A percentile compares a stretch with the other conserved stretches of the same genome.
These are phyloP conservation scores for Hozukius guyotensis DNA, from an alignment of 2,797 vertebrate species.

Conservation along the genomic window DNA sequence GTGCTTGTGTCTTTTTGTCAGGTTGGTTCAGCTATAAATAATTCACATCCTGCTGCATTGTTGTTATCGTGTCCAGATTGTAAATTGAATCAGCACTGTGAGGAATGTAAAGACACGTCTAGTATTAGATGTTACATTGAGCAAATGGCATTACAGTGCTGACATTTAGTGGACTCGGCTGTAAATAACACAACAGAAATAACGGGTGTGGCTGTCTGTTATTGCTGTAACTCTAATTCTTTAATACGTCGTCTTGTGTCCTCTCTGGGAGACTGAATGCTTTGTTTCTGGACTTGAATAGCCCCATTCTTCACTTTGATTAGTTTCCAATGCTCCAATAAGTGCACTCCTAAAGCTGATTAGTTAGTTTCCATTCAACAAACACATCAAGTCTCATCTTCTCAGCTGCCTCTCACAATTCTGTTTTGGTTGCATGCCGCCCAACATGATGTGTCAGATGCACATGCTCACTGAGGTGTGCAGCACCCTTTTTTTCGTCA, in stretches of 20 bases:
- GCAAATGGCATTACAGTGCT: neutral
- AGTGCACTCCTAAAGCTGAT: constrained; percentile 60
- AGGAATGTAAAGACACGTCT: neutral
- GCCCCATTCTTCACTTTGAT: constrained; percentile 62
- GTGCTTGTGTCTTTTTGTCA: neutral
- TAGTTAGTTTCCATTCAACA: constrained; percentile 61
- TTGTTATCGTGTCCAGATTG: neutral
- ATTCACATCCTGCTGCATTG: neutral
- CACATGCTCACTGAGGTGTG: neutral
- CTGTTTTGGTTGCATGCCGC: neutral
- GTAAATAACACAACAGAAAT: constrained; percentile 15
- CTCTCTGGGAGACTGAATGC: constrained; percentile 23
- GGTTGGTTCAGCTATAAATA: neutral
- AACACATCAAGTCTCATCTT: constrained; percentile 49
- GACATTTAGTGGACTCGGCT: neutral
- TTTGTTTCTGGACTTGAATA: constrained; percentile 47
- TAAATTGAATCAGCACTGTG: neutral
- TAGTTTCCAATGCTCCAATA: constrained; percentile 65
- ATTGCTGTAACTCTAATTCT: neutral
- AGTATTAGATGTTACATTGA: neutral
- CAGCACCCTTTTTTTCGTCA: neutral
- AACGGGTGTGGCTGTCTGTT: constrained; percentile 8
- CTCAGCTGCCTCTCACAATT: constrained; percentile 5
- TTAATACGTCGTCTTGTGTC: constrained; percentile 45
- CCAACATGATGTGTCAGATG: neutral